These are phyloP conservation scores for Melanotaenia trifasciata DNA, from an alignment of 2,797 vertebrate species.

Conservation along the genomic window DNA sequence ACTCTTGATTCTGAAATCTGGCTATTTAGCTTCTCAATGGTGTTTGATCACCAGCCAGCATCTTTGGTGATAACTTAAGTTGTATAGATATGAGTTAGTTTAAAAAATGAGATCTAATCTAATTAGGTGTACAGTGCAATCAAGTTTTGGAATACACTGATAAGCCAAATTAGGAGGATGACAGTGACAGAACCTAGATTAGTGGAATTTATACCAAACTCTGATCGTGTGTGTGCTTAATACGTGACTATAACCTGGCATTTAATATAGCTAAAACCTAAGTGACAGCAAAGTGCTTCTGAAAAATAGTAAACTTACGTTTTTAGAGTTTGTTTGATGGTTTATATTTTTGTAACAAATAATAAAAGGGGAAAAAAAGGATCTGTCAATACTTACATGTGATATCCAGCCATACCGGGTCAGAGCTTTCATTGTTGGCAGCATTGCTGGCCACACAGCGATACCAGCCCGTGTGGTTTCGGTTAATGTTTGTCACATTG, in stretches of 20 bases:
- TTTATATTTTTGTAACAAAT: not conserved
- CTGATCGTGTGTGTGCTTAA: too few relatives aligned
- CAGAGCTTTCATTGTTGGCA: conserved; percentile 87
- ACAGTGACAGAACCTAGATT: too few relatives aligned
- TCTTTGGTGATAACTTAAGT: not conserved
- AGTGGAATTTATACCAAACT: too few relatives aligned
- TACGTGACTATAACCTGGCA: too few relatives aligned
- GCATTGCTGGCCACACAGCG: conserved; percentile 84
- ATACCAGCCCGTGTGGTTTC: conserved; percentile 90
- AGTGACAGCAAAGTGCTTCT: not conserved
- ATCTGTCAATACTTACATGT: conserved; percentile 86
- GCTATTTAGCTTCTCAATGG: not conserved
- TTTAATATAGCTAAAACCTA: too few relatives aligned
- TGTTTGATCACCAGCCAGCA: not conserved
- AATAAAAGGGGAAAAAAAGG: too few relatives aligned
- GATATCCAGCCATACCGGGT: conserved; percentile 84
- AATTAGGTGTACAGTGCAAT: not conserved
- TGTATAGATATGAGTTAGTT: not conserved
- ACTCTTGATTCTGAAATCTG: not conserved
- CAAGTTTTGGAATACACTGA: not conserved
- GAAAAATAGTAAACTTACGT: not conserved
- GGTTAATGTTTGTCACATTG: conserved; percentile 79
- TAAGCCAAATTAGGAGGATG: not conserved
- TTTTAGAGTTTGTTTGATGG: not conserved
- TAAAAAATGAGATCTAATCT: not conserved